phyloP scores from a whole-genome alignment of 2,888 invertebrate species.

The Leistus spinibarbis region DNA sequence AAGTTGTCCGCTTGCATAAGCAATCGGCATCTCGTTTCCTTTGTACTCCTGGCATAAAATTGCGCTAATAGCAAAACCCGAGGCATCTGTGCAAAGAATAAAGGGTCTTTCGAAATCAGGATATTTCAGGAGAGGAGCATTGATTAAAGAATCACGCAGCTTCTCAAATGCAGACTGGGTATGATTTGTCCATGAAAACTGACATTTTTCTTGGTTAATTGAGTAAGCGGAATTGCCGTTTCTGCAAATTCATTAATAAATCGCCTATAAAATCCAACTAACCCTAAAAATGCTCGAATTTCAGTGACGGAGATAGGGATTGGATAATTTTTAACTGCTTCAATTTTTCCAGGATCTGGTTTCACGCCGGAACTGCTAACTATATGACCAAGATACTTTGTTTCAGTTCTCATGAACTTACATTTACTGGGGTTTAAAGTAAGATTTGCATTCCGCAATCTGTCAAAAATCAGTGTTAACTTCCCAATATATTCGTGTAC shows the following conservation, averaged over 20 bases:
- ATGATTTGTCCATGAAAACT: constrained; percentile 12
- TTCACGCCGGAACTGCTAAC: constrained; percentile 37
- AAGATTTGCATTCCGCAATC: constrained; percentile 39
- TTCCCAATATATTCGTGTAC: constrained; percentile 39
- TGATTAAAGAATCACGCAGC: constrained; percentile 23
- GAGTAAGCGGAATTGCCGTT: constrained; percentile 27
- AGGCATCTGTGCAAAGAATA: constrained; percentile 37
- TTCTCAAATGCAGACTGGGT: constrained; percentile 29
- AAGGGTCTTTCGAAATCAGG: constrained; percentile 42
- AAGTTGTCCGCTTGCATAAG: constrained; percentile 40
- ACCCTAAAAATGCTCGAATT: constrained; percentile 42
- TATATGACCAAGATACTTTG: constrained; percentile 39
- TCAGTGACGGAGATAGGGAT: constrained; percentile 34
- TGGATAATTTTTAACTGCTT: constrained; percentile 29
- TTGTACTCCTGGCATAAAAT: constrained; percentile 43
- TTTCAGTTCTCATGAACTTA: constrained; percentile 40
- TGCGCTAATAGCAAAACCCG: constrained; percentile 43
- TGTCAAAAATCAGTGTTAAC: constrained; percentile 38
- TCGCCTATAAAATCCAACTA: constrained; percentile 40
- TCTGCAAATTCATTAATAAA: constrained; percentile 35
- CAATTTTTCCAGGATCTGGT: constrained; percentile 40
- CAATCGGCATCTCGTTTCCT: constrained; percentile 40
- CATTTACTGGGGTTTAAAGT: constrained; percentile 43
- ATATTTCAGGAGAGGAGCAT: constrained; percentile 42
- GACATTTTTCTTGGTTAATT: constrained; percentile 33